A percentile compares a stretch with the other conserved stretches of the same genome.
phyloP scores from a whole-genome alignment of 1,140 invertebrate species.

The Sycophila sp. region DNA sequence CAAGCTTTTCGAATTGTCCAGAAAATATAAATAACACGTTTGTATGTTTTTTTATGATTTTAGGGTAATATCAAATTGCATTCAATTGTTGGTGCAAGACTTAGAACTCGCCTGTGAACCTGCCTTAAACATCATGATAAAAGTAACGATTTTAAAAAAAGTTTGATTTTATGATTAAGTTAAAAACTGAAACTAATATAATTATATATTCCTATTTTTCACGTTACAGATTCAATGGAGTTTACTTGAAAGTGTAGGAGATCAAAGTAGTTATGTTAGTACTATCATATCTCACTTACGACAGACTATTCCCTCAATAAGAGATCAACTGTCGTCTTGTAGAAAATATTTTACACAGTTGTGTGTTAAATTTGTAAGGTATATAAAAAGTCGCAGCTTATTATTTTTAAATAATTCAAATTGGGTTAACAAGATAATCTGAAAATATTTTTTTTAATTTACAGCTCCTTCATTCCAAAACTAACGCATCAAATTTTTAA shows the following conservation, averaged over 20 bases:
- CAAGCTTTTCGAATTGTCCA: not conserved
- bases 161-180: not conserved
- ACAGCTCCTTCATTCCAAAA: conserved; percentile 93
- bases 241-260: conserved; percentile 91
- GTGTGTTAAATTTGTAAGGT: conserved; percentile 93
- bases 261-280: conserved; percentile 95
- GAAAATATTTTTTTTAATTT: conserved; percentile 47
- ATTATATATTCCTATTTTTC: conserved; percentile 21
- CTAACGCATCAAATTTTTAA: conserved; percentile 94
- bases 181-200: too few species aligned
- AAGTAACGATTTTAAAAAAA: conserved; percentile 67
- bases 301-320: conserved; percentile 86
- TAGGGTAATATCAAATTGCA: conserved; percentile 90
- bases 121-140: conserved; percentile 90
- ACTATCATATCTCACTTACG: conserved; percentile 89
- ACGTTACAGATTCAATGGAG: conserved; percentile 91
- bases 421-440: too few species aligned
- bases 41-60: conserved; percentile 51
- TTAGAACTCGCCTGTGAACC: conserved; percentile 94
- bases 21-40: not conserved
- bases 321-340: conserved; percentile 93
- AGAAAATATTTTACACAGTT: conserved; percentile 99
- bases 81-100: conserved; percentile 94
- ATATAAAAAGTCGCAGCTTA: too few species aligned
- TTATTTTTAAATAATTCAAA: not conserved